Conservation (phyloP, 2,888 invertebrate species). For the Noctua comes region DNA sequence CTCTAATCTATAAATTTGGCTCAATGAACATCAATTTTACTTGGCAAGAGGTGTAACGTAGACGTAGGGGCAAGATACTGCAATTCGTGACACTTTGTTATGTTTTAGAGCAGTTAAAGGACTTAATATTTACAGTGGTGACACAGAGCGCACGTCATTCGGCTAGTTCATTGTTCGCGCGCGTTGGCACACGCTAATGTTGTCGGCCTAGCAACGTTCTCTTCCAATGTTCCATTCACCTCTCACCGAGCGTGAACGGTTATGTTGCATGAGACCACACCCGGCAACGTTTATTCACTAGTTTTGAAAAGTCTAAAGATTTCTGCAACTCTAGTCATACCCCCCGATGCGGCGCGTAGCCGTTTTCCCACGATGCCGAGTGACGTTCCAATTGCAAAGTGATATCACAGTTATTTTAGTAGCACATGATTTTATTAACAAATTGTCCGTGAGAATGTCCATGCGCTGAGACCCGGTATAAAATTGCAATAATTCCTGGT, state of each 20-base stretch:
- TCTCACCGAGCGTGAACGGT: conserved; percentile 88
- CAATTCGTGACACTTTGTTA: conserved; percentile 57
- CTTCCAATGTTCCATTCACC: conserved; percentile 87
- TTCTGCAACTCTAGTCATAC: conserved; percentile 52
- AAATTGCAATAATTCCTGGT: conserved; percentile 57
- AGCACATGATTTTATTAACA: conserved; percentile 68
- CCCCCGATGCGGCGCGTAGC: conserved; percentile 54
- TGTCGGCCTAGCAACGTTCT: conserved; percentile 87
- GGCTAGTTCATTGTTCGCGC: conserved; percentile 88
- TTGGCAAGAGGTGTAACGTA: not conserved
- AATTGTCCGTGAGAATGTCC: conserved; percentile 63
- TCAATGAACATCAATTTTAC: conserved; percentile 22
- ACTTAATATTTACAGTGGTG: conserved; percentile 72
- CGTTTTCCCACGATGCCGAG: conserved; percentile 70
- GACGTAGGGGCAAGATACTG: conserved; percentile 29
- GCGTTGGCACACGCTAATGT: conserved; percentile 87
- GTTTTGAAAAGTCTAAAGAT: conserved; percentile 56
- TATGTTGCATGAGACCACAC: conserved; percentile 76
- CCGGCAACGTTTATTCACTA: conserved; percentile 55
- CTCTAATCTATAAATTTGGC: not conserved
- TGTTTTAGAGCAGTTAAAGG: conserved; percentile 55
- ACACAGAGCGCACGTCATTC: conserved; percentile 80
- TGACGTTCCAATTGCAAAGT: conserved; percentile 67
- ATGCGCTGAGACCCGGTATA: conserved; percentile 47
- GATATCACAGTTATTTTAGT: conserved; percentile 74